phyloP scores from a whole-genome alignment of 2,888 invertebrate species.

The Thereva nobilitata region DNA sequence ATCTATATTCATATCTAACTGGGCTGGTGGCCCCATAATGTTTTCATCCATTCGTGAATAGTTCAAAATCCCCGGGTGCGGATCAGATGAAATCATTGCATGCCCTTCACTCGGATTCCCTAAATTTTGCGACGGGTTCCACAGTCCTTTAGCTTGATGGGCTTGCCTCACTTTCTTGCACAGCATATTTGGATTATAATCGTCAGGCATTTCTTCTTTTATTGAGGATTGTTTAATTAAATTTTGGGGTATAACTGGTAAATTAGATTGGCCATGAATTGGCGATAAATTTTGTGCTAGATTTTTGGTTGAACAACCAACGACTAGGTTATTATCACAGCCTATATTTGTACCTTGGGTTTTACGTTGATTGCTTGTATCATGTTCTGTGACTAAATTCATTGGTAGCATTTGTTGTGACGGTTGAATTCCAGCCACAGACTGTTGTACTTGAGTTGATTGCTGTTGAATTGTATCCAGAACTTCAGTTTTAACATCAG shows the following conservation, averaged over 20 bases:
- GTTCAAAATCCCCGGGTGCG: slow-evolving; percentile 38
- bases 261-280: slow-evolving; percentile 12
- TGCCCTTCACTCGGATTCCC: slow-evolving; percentile 16
- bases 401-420: slow-evolving; percentile 55
- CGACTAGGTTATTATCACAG: slow-evolving; percentile 44
- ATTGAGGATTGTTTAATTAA: slow-evolving; percentile 50
- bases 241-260: slow-evolving; percentile 50
- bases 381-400: slow-evolving; percentile 52
- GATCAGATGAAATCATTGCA: slow-evolving; percentile 17
- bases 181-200: slow-evolving; percentile 55
- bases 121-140: slow-evolving; percentile 41
- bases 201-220: slow-evolving; percentile 53
- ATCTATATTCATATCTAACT: slow-evolving; percentile 44
- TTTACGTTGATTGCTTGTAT: slow-evolving; percentile 42
- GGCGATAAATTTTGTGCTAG: slow-evolving; percentile 38
- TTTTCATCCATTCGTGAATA: slow-evolving; percentile 48
- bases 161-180: slow-evolving; percentile 58
- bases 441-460: slow-evolving; percentile 24
- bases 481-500: slow-evolving; percentile 37
- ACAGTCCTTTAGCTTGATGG: slow-evolving; percentile 57
- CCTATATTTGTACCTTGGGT: slow-evolving; percentile 44
- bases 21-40: slow-evolving; percentile 59
- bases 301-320: slow-evolving; percentile 41
- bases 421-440: slow-evolving; percentile 26
- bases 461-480: slow-evolving; percentile 32